These are phyloP conservation scores for Pterostichus madidus DNA, from an alignment of 2,888 invertebrate genomes.

Conservation along the genomic window DNA sequence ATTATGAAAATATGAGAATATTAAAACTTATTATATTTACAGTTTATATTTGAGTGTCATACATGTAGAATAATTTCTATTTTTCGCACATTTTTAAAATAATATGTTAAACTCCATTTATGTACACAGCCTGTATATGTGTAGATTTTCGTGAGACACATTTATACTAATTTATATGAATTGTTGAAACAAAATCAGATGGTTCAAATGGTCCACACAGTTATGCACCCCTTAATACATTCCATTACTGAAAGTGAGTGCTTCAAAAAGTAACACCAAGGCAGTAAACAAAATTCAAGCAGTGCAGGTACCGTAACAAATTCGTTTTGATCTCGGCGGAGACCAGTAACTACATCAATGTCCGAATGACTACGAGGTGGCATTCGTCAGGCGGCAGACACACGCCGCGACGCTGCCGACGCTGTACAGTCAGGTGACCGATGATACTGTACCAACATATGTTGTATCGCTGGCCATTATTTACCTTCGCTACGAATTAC, in stretches of 20 bases:
- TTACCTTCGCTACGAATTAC: constrained; percentile 11
- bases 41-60: too few relatives aligned
- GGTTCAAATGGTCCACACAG: too few relatives aligned
- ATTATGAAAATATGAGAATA: too few relatives aligned
- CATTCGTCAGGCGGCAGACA: constrained; percentile 33
- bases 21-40: too few relatives aligned
- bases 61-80: too few relatives aligned
- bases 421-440: constrained; percentile 51
- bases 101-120: too few relatives aligned
- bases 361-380: constrained; percentile 45
- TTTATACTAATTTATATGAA: too few relatives aligned
- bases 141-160: too few relatives aligned
- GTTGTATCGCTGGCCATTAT: neutral
- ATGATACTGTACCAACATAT: constrained; percentile 29
- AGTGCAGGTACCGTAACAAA: constrained; percentile 42
- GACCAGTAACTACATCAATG: constrained; percentile 57
- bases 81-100: too few relatives aligned
- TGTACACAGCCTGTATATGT: too few relatives aligned
- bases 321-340: constrained; percentile 40
- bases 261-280: constrained; percentile 1
- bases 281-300: constrained; percentile 44
- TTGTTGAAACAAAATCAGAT: too few relatives aligned
- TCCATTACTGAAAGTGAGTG: neutral
- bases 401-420: constrained; percentile 25
- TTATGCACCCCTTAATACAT: neutral